Evolutionary conservation across 2,113 vertebrate genomes (phyloP), one percentile per base, ranked within the genome.

Genomic region (Caranx melampygus): DNA sequence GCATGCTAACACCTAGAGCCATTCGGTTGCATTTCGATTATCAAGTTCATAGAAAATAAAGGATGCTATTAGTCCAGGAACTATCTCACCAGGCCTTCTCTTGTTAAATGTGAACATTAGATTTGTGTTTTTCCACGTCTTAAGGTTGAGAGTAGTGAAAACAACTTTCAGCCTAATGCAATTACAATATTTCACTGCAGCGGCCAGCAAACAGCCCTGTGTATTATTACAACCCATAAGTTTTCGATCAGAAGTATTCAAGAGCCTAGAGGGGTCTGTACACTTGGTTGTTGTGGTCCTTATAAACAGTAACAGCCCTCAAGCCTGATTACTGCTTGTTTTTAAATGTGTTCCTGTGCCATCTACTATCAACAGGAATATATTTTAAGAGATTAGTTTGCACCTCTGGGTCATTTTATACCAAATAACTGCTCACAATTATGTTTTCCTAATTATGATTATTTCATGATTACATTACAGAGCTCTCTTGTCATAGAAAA

Each of bases 361-460:
- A 58, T 71, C 63, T 62, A n/a, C 79, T 64, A 72, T 78, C 84
- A 86, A 78, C 79, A 66, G 59, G 37, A 63, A 83, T 75, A 75
- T 52, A 79, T 90, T 87, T 85, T 72, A 68, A 82, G 60, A 90
- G 51, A 91, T 91, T 89, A 86, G 45, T 75, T 76, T 61, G 49
- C 59, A 79, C 87, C 88, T 82, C 33, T 15, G 68, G 81, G 85
- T 89, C 85, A 85, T 87, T 87, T 87, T 82, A 79, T 87, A 82
- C 79, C 83, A 89, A 90, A 92, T 89, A 92, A 92, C 81, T 79
- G 79, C 72, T 81, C 65, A 81, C 85, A 90, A 82, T 91, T 84
- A 86, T 86, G 86, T 72, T 91, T 77, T 73, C 63, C 81, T 88
- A 89, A 93, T 91, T 88, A 90, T 85, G 89, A 92, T 90, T 79